phyloP scores from a whole-genome alignment of 2,113 vertebrate species.

The Albula glossodonta region DNA sequence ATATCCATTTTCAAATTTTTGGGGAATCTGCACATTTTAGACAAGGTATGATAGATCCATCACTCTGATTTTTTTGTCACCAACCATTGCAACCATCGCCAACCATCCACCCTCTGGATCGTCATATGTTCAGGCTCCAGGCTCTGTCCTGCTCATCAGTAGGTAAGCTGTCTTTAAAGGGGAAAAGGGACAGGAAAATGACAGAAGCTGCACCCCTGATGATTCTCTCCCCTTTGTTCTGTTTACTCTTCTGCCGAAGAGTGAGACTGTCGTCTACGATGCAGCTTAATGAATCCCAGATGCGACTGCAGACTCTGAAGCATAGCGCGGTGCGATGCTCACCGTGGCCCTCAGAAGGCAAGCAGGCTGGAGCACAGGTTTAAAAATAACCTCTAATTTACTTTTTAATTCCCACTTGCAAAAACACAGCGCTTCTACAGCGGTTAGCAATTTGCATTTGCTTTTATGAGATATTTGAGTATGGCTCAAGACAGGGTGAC shows the following conservation, averaged over 20 bases:
- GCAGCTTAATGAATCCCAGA: not conserved
- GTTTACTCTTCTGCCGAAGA: not conserved
- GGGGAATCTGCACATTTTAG: too few species aligned
- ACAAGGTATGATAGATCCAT: too few species aligned
- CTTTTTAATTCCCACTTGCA: not conserved
- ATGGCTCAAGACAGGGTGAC: not conserved
- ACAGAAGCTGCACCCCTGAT: not conserved
- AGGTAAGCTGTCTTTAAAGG: too few species aligned
- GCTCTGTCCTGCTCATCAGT: too few species aligned
- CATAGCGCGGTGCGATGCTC: not conserved
- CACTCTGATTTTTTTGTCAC: too few species aligned
- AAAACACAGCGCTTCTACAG: not conserved
- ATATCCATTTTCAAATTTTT: too few species aligned
- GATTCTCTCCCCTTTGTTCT: not conserved
- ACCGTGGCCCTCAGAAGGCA: not conserved
- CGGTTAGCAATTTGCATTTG: not conserved
- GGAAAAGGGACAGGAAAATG: too few species aligned
- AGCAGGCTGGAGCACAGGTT: not conserved
- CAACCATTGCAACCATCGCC: too few species aligned
- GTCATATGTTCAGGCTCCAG: too few species aligned
- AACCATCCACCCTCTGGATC: too few species aligned
- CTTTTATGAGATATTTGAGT: not conserved
- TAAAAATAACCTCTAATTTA: not conserved
- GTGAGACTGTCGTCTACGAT: not conserved
- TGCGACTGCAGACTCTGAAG: not conserved